These are phyloP conservation scores for Drosophila prostipennis DNA, from an alignment of 2,888 invertebrate genomes.

Conservation along the genomic window DNA sequence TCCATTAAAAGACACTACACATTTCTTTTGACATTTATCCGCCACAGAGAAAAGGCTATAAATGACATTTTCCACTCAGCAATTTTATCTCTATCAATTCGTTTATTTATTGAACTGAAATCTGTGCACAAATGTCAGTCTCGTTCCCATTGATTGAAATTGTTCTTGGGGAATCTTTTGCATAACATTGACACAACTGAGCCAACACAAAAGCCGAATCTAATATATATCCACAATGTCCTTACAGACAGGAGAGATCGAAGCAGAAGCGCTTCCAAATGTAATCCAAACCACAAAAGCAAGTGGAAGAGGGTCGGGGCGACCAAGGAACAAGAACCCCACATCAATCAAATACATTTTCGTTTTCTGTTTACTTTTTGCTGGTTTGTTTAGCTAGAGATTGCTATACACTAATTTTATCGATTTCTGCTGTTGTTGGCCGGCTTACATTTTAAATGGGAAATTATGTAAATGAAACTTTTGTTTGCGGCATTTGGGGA, in stretches of 20 bases:
- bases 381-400: conserved; percentile 40
- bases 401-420: conserved; percentile 55
- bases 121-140: conserved; percentile 37
- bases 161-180: conserved; percentile 45
- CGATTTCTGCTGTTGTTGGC: conserved; percentile 53
- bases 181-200: conserved; percentile 45
- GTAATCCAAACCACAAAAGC: conserved; percentile 58
- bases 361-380: conserved; percentile 62
- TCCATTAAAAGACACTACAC: conserved; percentile 26
- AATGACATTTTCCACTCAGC: conserved; percentile 37
- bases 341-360: conserved; percentile 70
- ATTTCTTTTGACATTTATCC: conserved; percentile 45
- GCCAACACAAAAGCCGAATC: conserved; percentile 40
- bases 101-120: conserved; percentile 32
- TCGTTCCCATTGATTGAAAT: conserved; percentile 35
- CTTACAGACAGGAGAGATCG: conserved; percentile 20
- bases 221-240: conserved; percentile 50
- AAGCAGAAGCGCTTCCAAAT: conserved; percentile 17
- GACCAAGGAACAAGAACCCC: conserved; percentile 17
- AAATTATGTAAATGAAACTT: conserved; percentile 68
- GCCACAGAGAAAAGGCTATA: conserved; percentile 20
- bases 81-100: conserved; percentile 36
- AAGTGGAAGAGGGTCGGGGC: conserved; percentile 35
- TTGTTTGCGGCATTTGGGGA: conserved; percentile 46
- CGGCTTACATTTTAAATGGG: conserved; percentile 61